Evolutionary conservation across 2,113 vertebrate species (phyloP).

Genomic region (Paedocypris sp.): DNA sequence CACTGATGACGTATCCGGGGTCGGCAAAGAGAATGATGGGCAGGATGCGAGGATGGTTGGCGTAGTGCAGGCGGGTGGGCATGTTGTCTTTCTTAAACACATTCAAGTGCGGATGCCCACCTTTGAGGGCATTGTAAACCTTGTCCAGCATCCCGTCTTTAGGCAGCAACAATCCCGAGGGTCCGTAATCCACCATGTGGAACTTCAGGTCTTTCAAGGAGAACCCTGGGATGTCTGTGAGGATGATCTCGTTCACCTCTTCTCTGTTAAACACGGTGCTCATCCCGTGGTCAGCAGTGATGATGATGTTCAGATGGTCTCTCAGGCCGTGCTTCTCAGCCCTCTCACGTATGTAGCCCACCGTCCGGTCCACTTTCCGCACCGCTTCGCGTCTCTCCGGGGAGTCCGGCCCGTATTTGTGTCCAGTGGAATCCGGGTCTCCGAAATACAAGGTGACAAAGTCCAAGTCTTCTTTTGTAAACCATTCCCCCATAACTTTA

Average conservation of each 20-base stretch:
- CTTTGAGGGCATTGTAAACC: conserved; percentile 65
- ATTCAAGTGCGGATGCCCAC: conserved; percentile 65
- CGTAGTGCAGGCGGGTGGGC: conserved; percentile 62
- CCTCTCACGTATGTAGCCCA: conserved; percentile 67
- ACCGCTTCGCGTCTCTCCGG: conserved; percentile 58
- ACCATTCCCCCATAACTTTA: conserved; percentile 62
- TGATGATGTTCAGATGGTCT: conserved; percentile 64
- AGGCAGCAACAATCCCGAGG: conserved; percentile 68
- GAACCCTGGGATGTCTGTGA: conserved; percentile 58
- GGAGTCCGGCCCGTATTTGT: conserved; percentile 71
- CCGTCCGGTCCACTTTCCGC: conserved; percentile 70
- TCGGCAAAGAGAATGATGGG: conserved; percentile 68
- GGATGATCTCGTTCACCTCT: conserved; percentile 50
- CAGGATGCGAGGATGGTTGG: conserved; percentile 62
- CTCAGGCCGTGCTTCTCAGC: conserved; percentile 47
- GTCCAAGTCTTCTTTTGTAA: conserved; percentile 57
- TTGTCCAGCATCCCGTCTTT: conserved; percentile 71
- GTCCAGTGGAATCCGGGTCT: conserved; percentile 71
- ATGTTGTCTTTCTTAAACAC: conserved; percentile 76
- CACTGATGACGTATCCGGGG: conserved; percentile 72
- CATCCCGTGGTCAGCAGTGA: conserved; percentile 83
- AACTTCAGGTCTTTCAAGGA: conserved; percentile 69
- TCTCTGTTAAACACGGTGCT: conserved; percentile 42
- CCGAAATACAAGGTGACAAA: conserved; percentile 82
- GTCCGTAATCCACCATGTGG: conserved; percentile 76